Evolutionary conservation across 2,888 invertebrate species (phyloP).

Genomic region (Drosophila kanekoi): DNA sequence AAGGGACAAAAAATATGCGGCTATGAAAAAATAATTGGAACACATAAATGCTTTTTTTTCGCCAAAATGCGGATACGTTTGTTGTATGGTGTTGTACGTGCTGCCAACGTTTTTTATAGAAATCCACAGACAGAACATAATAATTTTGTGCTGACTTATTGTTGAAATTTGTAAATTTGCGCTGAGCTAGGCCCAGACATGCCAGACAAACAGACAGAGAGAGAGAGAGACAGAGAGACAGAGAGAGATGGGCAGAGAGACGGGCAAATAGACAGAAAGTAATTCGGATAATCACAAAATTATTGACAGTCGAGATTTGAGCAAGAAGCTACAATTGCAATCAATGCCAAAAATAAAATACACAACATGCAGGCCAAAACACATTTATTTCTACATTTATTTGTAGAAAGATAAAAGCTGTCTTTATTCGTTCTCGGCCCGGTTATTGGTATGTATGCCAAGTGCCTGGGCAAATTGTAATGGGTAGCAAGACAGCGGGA

Average conservation of each 20-base stretch:
- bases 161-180: slow-evolving; percentile 78
- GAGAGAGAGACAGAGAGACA: slow-evolving; percentile 12
- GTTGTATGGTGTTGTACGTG: slow-evolving; percentile 11
- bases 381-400: no score
- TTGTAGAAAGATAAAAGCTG: neutral
- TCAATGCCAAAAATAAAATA: slow-evolving; percentile 39
- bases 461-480: slow-evolving; percentile 36
- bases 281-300: slow-evolving; percentile 65
- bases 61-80: slow-evolving; percentile 2
- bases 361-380: neutral
- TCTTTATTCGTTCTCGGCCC: slow-evolving; percentile 11
- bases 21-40: no score
- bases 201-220: slow-evolving; percentile 16
- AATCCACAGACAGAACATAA: slow-evolving; percentile 52
- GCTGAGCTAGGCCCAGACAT: slow-evolving; percentile 58
- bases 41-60: no score
- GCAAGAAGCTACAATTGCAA: slow-evolving; percentile 45
- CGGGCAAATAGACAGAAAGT: slow-evolving; percentile 35
- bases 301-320: slow-evolving; percentile 65
- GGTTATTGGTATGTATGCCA: slow-evolving; percentile 6
- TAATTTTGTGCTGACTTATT: slow-evolving; percentile 78
- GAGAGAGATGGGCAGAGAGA: slow-evolving; percentile 21
- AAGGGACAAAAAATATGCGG: no score
- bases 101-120: slow-evolving; percentile 22
- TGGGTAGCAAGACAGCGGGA: slow-evolving; percentile 63